These are phyloP conservation scores for Ectemnius continuus DNA, from an alignment of 2,888 invertebrate species.

Conservation along the genomic window DNA sequence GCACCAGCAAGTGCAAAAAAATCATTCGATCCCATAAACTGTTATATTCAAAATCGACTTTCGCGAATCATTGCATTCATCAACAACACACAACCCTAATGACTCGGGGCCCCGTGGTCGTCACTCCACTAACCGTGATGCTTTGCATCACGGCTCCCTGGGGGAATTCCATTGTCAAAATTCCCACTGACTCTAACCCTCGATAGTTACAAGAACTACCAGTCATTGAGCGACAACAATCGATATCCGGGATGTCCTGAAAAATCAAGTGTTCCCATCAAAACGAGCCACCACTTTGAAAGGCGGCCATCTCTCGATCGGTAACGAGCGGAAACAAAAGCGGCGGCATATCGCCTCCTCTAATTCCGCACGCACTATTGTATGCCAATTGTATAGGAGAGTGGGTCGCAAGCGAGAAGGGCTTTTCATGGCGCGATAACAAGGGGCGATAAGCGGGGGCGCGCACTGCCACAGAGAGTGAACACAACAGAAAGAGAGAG, in stretches of 20 bases:
- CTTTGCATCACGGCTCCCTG: too few relatives aligned
- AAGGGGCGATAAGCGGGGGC: constrained; percentile 37
- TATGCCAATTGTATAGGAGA: constrained; percentile 49
- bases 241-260: constrained; percentile 10
- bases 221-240: neutral
- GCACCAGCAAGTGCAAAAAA: too few relatives aligned
- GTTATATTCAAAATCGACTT: too few relatives aligned
- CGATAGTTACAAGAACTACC: too few relatives aligned
- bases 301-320: constrained; percentile 38
- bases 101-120: too few relatives aligned
- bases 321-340: constrained; percentile 49
- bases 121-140: too few relatives aligned
- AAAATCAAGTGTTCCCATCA: neutral
- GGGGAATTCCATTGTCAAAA: too few relatives aligned
- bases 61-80: too few relatives aligned
- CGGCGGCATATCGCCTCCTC: constrained; percentile 51
- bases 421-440: constrained; percentile 45
- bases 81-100: too few relatives aligned
- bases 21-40: too few relatives aligned
- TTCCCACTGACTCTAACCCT: neutral
- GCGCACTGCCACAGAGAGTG: too few relatives aligned
- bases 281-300: neutral
- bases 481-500: constrained; percentile 7
- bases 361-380: constrained; percentile 58
- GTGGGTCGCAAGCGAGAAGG: constrained; percentile 37